Base-by-base conservation (phyloP, 2,888 invertebrate species). In the Atrina japonica region DNA sequence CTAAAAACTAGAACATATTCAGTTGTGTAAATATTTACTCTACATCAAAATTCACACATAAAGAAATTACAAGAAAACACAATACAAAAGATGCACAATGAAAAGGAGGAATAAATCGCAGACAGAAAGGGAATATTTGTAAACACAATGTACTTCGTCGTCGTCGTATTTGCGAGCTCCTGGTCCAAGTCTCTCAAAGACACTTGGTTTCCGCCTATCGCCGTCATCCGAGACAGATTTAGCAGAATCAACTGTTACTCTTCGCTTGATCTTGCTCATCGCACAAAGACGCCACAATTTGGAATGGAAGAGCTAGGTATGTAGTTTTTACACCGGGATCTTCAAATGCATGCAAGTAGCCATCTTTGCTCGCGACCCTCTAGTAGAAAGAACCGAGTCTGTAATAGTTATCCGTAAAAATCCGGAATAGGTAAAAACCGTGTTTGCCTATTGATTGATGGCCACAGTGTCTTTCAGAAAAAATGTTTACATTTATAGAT, bases 101-200 rank as follows among this genome's bases (percentile, higher is more conserved):
- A 52, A 11, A 27, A 7, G 7, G 3, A 25, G 11, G 9, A 14
- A 1, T 52, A 25, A n/a, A n/a, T n/a, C n/a, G n/a, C n/a, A n/a
- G n/a, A n/a, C n/a, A n/a, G n/a, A n/a, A n/a, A n/a, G n/a, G n/a
- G n/a, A n/a, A n/a, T n/a, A n/a, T n/a, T n/a, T n/a, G n/a, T n/a
- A n/a, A n/a, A n/a, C n/a, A n/a, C n/a, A n/a, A n/a, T n/a, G 40
- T 25, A 75, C 70, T 58, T 75, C 78, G 65, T 78, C 76, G 40
- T 76, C 76, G 43, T 76, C 73, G 29, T 68, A 56, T 58, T 69
- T 69, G 5, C 69, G 53, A 25, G 78, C 84, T n/a, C 85, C 85
- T 11, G 87, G 84, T 23, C 87, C 87, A 27, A 87, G 78, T 71
- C 87, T 65, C 72, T 87, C 87, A 75, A 87, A 87, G 11, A 87